A percentile compares a stretch with the other conserved stretches of the same genome.
Conservation (phyloP, 2,888 invertebrate genomes). For the Hyalella azteca region DNA sequence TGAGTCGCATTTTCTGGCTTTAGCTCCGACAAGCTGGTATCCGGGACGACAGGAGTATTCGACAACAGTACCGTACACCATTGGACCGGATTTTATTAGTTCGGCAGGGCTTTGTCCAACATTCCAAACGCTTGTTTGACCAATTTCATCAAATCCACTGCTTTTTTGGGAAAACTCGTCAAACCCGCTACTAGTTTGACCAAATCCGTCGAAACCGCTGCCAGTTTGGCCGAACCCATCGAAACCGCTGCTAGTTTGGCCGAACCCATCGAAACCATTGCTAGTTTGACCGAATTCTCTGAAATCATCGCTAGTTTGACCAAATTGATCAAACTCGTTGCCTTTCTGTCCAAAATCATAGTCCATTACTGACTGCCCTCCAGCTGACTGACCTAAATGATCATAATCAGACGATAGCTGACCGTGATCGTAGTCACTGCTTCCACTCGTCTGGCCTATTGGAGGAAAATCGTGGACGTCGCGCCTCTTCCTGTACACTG, state of each 20-base stretch:
- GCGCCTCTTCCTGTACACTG: neutral
- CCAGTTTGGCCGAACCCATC: neutral
- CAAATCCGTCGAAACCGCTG: neutral
- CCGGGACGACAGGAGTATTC: constrained; percentile 54
- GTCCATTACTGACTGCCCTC: constrained; percentile 5
- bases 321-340: constrained; percentile 41
- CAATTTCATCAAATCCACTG: constrained; percentile 25
- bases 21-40: constrained; percentile 48
- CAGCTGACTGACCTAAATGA: constrained; percentile 42
- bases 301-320: constrained; percentile 34
- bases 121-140: neutral
- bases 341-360: constrained; percentile 43
- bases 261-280: neutral
- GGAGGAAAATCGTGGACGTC: constrained; percentile 23
- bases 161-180: neutral
- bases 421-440: neutral
- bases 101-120: neutral
- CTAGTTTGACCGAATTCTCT: neutral
- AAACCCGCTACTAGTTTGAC: neutral
- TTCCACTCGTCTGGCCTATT: neutral
- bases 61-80: constrained; percentile 42
- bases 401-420: constrained; percentile 42
- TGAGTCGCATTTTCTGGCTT: constrained; percentile 40
- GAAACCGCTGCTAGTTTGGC: neutral
- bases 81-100: neutral